Evolutionary conservation across 2,113 vertebrate species (phyloP).

Genomic region (Penelope pileata): DNA sequence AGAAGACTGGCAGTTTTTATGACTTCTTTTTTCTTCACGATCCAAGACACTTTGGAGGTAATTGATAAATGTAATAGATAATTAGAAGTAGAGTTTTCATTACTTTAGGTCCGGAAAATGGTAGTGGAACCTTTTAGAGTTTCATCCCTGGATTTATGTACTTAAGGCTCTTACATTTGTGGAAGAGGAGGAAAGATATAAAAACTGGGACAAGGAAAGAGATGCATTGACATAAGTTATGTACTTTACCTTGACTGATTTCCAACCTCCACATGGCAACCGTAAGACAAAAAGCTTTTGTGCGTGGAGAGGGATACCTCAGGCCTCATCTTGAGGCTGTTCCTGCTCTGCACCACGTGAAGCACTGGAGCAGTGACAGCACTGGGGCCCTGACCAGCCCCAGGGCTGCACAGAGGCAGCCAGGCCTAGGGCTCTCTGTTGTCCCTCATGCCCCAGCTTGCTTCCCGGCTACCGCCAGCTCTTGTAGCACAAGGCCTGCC

Average conservation of each 20-base stretch:
- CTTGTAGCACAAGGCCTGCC: accelerated
- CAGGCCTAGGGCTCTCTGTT: accelerated
- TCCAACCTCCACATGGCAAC: neutral
- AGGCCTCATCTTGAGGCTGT: neutral
- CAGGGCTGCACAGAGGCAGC: accelerated
- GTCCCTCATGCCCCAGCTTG: neutral
- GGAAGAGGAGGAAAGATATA: neutral
- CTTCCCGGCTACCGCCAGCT: accelerated
- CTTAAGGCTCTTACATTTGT: no score
- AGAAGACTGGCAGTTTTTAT: neutral
- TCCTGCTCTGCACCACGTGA: neutral
- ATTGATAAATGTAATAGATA: neutral
- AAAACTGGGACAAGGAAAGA: neutral
- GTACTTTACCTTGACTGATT: neutral
- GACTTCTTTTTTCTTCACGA: neutral
- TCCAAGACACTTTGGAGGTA: neutral
- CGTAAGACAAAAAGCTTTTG: neutral
- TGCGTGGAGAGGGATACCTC: no score
- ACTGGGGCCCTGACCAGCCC: accelerated
- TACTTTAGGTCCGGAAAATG: neutral
- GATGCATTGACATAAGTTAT: neutral
- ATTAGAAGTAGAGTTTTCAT: neutral
- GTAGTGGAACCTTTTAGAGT: neutral
- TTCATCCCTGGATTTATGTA: neutral
- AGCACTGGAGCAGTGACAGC: neutral